Conservation (phyloP, 1,140 invertebrate species). For the Danaus melanippus region DNA sequence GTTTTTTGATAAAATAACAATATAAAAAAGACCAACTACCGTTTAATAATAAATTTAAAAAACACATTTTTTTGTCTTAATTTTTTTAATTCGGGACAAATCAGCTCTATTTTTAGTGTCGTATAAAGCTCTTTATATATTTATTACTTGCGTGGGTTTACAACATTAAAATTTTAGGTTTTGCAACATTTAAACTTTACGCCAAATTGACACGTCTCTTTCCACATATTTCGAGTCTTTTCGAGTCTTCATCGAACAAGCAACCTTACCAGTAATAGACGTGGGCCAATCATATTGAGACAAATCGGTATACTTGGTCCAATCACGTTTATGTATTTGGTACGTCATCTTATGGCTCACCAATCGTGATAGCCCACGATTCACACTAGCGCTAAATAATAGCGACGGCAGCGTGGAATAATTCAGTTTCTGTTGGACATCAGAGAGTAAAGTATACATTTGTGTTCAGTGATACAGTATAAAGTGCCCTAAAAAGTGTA, state of each 20-base stretch:
- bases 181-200: constrained; percentile 30
- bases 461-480: constrained; percentile 23
- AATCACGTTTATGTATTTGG: constrained; percentile 27
- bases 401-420: constrained; percentile 49
- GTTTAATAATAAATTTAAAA: too few species aligned
- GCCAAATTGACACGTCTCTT: constrained; percentile 24
- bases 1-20: too few species aligned
- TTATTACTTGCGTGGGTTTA: constrained; percentile 15
- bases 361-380: constrained; percentile 60
- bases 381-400: constrained; percentile 68
- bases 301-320: constrained; percentile 55
- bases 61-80: too few species aligned
- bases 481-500: constrained; percentile 26
- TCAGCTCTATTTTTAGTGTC: background rate
- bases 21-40: too few species aligned
- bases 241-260: constrained; percentile 16
- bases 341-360: constrained; percentile 44
- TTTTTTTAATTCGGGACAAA: too few species aligned
- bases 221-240: constrained; percentile 10
- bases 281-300: constrained; percentile 58
- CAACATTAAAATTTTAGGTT: constrained; percentile 15
- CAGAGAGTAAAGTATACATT: constrained; percentile 31
- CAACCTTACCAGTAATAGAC: constrained; percentile 46
- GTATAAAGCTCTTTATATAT: background rate
- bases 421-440: constrained; percentile 60